Conservation (phyloP, 2,113 vertebrate species). For the Dermatemys mawii region DNA sequence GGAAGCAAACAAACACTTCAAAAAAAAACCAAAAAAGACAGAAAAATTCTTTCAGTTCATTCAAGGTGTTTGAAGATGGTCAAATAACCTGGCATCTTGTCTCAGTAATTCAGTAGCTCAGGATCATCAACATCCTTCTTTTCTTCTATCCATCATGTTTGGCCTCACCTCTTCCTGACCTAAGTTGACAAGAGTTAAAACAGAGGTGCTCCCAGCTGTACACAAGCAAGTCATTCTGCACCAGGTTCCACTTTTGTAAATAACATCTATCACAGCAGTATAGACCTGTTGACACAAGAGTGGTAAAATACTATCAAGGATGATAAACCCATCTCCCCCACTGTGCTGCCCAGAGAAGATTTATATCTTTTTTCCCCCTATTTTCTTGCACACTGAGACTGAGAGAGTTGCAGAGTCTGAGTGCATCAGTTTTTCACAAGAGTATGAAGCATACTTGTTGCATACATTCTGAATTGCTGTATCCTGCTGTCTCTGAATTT, state of each 20-base stretch:
- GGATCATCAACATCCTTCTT: fast-evolving
- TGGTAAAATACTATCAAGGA: background rate
- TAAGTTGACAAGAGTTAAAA: fast-evolving
- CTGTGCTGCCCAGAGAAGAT: fast-evolving
- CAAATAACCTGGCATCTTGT: fast-evolving
- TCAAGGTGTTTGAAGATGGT: background rate
- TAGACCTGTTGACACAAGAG: fast-evolving
- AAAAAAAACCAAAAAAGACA: too few relatives aligned
- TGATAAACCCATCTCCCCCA: fast-evolving
- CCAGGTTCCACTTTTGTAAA: background rate
- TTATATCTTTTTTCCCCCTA: background rate
- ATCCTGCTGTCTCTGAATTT: background rate
- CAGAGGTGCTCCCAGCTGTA: background rate
- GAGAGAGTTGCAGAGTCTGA: fast-evolving
- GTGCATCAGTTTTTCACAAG: background rate
- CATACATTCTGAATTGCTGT: background rate
- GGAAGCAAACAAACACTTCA: background rate
- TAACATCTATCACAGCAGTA: fast-evolving
- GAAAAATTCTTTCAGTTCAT: fast-evolving
- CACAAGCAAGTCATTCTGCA: background rate
- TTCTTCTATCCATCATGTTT: background rate
- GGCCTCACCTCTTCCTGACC: background rate
- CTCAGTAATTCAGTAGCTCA: fast-evolving
- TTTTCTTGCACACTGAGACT: background rate
- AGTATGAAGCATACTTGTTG: background rate